phyloP scores from a whole-genome alignment of 2,113 vertebrate species.

The Poeciliopsis prolifica region DNA sequence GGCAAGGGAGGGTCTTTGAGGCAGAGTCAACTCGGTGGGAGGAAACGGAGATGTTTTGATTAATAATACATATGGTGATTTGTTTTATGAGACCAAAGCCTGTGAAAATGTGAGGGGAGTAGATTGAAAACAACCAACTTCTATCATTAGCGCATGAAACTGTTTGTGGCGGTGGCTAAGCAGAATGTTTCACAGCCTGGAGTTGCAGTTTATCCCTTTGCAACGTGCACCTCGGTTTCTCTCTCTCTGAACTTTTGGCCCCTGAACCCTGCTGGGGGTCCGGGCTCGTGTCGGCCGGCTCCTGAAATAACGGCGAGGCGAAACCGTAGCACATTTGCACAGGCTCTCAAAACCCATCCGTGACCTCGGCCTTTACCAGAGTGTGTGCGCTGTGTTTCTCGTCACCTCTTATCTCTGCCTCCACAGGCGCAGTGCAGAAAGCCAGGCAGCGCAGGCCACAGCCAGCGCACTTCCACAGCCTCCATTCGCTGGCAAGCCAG shows the following conservation, averaged over 20 bases:
- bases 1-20: slow-evolving; percentile 52
- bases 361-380: slow-evolving; percentile 60
- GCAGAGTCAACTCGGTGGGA: slow-evolving; percentile 43
- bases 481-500: slow-evolving; percentile 47
- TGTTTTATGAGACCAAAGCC: slow-evolving; percentile 49
- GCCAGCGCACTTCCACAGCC: slow-evolving; percentile 51
- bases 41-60: slow-evolving; percentile 60
- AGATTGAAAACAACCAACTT: slow-evolving; percentile 56
- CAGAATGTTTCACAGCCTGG: slow-evolving; percentile 25
- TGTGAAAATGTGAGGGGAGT: slow-evolving; percentile 46
- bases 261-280: slow-evolving; percentile 52
- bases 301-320: slow-evolving; percentile 64
- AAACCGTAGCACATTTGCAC: slow-evolving; percentile 42
- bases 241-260: slow-evolving; percentile 64
- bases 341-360: slow-evolving; percentile 46
- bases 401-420: slow-evolving; percentile 68
- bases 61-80: slow-evolving; percentile 68
- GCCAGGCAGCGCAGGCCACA: slow-evolving; percentile 67
- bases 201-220: slow-evolving; percentile 26
- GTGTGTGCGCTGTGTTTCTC: slow-evolving; percentile 27
- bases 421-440: slow-evolving; percentile 63
- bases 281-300: slow-evolving; percentile 50
- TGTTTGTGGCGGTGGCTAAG: neutral
- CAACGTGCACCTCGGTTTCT: slow-evolving; percentile 5
- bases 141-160: slow-evolving; percentile 9